phyloP scores from a whole-genome alignment of 2,888 invertebrate genomes.

The Mongoloraphidia duomilia region DNA sequence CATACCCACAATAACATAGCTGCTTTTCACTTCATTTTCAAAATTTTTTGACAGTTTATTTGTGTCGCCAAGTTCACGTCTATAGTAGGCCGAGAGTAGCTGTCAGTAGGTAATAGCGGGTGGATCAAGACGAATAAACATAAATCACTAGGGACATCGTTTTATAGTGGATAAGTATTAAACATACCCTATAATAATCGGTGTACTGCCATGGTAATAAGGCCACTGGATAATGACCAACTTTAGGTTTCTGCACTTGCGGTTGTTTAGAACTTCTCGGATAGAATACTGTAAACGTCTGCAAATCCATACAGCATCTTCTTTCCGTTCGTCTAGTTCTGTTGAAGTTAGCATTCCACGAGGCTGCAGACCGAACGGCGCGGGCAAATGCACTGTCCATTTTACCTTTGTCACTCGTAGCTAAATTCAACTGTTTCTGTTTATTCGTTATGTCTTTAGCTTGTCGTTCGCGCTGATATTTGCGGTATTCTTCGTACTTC shows the following conservation, averaged over 20 bases:
- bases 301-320: slow-evolving; percentile 78
- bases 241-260: slow-evolving; percentile 32
- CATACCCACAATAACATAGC: too few species aligned
- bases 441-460: slow-evolving; percentile 52
- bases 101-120: too few species aligned
- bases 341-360: slow-evolving; percentile 82
- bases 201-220: slow-evolving; percentile 94
- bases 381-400: slow-evolving; percentile 58
- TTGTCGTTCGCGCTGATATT: slow-evolving; percentile 54
- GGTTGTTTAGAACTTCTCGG: slow-evolving; percentile 37
- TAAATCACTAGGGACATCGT: too few species aligned
- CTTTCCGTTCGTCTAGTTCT: slow-evolving; percentile 60
- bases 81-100: too few species aligned
- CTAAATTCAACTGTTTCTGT: slow-evolving; percentile 46
- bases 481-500: slow-evolving; percentile 83
- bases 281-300: slow-evolving; percentile 75
- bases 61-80: too few species aligned
- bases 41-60: too few species aligned
- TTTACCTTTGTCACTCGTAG: slow-evolving; percentile 36
- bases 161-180: too few species aligned
- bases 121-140: too few species aligned
- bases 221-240: slow-evolving; percentile 76
- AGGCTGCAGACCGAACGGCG: slow-evolving; percentile 71
- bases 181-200: slow-evolving; percentile 54
- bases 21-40: too few species aligned